phyloP scores from a whole-genome alignment of 2,888 invertebrate genomes.

The Ashinkailepas kermadecensis region DNA sequence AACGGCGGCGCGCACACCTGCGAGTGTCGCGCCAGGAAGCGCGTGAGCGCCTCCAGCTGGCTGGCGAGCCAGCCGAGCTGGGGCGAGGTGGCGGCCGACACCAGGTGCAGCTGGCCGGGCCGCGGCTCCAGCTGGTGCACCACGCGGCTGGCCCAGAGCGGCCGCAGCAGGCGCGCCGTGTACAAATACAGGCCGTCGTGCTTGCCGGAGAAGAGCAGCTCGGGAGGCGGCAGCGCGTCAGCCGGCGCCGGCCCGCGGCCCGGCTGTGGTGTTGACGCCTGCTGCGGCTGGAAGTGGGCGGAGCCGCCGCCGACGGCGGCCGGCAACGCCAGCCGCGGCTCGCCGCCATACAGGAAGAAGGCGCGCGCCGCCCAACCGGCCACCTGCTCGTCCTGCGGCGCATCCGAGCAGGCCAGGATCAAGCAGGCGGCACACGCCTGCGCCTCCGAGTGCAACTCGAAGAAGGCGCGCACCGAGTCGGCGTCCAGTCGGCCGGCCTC shows the following conservation, averaged over 20 bases:
- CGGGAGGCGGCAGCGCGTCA: neutral
- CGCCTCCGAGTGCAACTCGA: slow-evolving; percentile 66
- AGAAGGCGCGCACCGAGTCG: slow-evolving; percentile 74
- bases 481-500: slow-evolving; percentile 80
- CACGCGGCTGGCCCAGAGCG: slow-evolving; percentile 70
- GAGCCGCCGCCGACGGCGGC: slow-evolving; percentile 18
- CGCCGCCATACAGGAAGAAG: slow-evolving; percentile 81
- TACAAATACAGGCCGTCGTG: slow-evolving; percentile 91
- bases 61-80: slow-evolving; percentile 66
- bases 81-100: slow-evolving; percentile 58
- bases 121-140: slow-evolving; percentile 28
- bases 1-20: neutral
- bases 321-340: slow-evolving; percentile 10
- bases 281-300: slow-evolving; percentile 23
- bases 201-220: slow-evolving; percentile 59
- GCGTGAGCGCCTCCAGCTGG: slow-evolving; percentile 63
- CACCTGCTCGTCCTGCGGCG: slow-evolving; percentile 39
- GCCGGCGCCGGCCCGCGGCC: neutral
- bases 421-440: slow-evolving; percentile 87
- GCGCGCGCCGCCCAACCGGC: slow-evolving; percentile 85
- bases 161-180: slow-evolving; percentile 74
- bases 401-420: slow-evolving; percentile 69
- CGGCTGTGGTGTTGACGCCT: slow-evolving; percentile 18
- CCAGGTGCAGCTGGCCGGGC: slow-evolving; percentile 47
- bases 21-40: slow-evolving; percentile 61